These are phyloP conservation scores for Spea multiplicata DNA, from an alignment of 2,113 vertebrate species.

Conservation along the genomic window DNA sequence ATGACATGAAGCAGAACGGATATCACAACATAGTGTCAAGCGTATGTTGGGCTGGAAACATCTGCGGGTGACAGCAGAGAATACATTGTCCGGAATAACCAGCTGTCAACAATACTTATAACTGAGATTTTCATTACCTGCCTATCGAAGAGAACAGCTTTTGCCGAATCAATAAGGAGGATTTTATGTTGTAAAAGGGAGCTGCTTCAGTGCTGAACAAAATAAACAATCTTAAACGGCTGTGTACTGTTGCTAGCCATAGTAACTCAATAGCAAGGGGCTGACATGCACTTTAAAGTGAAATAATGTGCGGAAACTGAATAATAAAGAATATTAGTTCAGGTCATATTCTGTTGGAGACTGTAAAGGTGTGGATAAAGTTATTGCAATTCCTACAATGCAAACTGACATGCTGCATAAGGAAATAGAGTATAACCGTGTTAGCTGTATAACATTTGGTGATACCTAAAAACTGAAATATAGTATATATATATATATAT, in stretches of 20 bases:
- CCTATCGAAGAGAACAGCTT: conserved; percentile 24
- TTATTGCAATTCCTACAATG: too few species aligned
- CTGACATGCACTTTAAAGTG: conserved; percentile 16
- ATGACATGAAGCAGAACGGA: conserved; percentile 20
- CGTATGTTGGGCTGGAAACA: conserved; percentile 23
- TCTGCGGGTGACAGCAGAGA: conserved; percentile 18
- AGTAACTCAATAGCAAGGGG: conserved; percentile 14
- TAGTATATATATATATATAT: too few species aligned
- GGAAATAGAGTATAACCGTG: too few species aligned
- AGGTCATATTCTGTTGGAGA: too few species aligned
- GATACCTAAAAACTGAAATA: too few species aligned
- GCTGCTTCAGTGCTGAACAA: conserved; percentile 39
- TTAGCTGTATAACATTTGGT: too few species aligned
- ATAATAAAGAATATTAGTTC: too few species aligned
- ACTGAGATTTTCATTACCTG: conserved; percentile 49
- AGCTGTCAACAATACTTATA: conserved; percentile 38
- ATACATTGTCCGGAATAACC: conserved; percentile 22
- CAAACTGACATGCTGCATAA: too few species aligned
- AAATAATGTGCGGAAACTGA: too few species aligned
- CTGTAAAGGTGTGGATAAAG: too few species aligned
- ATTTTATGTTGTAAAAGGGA: conserved; percentile 45
- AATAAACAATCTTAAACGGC: conserved; percentile 43
- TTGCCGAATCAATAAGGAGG: conserved; percentile 37
- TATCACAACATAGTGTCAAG: conserved; percentile 12
- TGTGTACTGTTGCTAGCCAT: conserved; percentile 26